Percentiles rank a stretch among this genome's conserved stretches.
Evolutionary conservation across 2,797 vertebrate genomes (phyloP).

Genomic region (Semaprochilodus insignis): DNA sequence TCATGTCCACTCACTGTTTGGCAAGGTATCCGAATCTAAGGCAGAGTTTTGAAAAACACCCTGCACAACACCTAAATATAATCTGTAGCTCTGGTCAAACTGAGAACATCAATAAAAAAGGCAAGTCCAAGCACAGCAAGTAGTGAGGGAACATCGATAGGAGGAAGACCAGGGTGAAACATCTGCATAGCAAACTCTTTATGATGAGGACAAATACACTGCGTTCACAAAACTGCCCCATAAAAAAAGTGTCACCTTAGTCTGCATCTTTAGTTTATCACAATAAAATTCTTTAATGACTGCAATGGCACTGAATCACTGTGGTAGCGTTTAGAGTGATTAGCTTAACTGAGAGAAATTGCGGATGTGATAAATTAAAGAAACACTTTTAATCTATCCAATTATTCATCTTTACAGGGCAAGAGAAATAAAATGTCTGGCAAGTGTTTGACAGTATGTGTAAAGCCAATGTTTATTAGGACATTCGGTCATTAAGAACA

Average conservation of each 20-base stretch:
- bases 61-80: background rate
- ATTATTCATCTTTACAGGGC: background rate
- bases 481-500: background rate
- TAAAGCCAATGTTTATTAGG: background rate
- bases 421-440: background rate
- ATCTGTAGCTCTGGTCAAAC: background rate
- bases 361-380: constrained; percentile 4
- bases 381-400: constrained; percentile 9
- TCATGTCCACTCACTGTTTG: constrained; percentile 19
- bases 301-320: background rate
- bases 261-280: constrained; percentile 6
- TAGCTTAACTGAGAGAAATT: background rate
- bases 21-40: background rate
- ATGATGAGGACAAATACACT: background rate
- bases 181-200: background rate
- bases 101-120: background rate
- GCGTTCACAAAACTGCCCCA: background rate
- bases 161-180: background rate
- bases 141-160: background rate
- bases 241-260: background rate
- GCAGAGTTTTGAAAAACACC: background rate
- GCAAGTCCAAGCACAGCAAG: background rate
- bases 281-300: background rate
- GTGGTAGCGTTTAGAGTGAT: constrained; percentile 11
- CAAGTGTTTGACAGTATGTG: background rate